Percentiles rank a stretch among this genome's conserved stretches.
Evolutionary conservation across 2,888 invertebrate genomes (phyloP).

Genomic region (Leucozona laternaria): DNA sequence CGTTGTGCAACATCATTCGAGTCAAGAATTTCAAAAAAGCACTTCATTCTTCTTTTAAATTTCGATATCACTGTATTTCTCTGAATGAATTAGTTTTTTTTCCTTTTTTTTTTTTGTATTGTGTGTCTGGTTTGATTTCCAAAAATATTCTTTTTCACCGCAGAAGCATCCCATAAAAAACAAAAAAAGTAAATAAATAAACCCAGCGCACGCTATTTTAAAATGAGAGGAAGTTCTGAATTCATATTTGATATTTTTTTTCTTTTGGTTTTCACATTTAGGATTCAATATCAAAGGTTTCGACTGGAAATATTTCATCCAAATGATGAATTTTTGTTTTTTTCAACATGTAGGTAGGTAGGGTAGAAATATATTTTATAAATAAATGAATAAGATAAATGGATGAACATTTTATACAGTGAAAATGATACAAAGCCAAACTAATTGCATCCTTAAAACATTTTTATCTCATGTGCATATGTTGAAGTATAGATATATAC

Average conservation of each 20-base stretch:
- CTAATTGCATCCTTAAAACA: neutral
- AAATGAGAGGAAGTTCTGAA: neutral
- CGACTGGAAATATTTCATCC: slow-evolving; percentile 33
- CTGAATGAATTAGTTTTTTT: slow-evolving; percentile 54
- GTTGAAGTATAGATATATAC: no score
- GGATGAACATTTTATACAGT: neutral
- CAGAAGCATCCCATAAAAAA: slow-evolving; percentile 26
- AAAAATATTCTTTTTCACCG: slow-evolving; percentile 38
- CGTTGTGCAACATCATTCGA: slow-evolving; percentile 39
- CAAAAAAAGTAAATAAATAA: slow-evolving; percentile 43
- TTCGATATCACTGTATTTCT: slow-evolving; percentile 34
- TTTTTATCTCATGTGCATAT: neutral
- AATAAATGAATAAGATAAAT: neutral
- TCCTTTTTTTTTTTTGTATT: neutral
- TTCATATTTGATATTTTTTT: neutral
- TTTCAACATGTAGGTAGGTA: neutral
- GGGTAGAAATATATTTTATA: neutral
- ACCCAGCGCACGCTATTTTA: neutral
- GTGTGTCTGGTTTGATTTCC: slow-evolving; percentile 22
- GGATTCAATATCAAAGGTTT: slow-evolving; percentile 51
- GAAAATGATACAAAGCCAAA: neutral
- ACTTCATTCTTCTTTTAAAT: slow-evolving; percentile 40
- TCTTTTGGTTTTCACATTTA: neutral
- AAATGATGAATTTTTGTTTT: slow-evolving; percentile 10
- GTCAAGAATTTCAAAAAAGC: slow-evolving; percentile 3